Conservation (phyloP, 2,113 vertebrate genomes). For the Sardina pilchardus region DNA sequence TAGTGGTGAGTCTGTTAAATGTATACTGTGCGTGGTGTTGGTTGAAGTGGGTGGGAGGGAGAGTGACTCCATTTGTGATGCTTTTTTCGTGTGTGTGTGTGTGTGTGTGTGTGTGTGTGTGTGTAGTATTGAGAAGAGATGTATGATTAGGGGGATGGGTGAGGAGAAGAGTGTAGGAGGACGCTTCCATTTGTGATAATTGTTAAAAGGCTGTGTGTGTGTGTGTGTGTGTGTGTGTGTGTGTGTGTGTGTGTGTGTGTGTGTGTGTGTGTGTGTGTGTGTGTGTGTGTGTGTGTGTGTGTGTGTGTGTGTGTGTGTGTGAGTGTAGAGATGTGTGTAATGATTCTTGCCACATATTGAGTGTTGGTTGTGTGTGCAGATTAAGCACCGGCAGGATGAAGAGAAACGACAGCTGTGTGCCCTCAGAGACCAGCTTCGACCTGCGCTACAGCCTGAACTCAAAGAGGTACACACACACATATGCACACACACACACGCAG, state of each 20-base stretch:
- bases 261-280: neutral
- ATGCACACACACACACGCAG: neutral
- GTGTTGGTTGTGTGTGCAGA: constrained; percentile 50
- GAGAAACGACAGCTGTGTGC: constrained; percentile 68
- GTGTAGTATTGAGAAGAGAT: neutral
- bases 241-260: neutral
- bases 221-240: constrained; percentile 9
- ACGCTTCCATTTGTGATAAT: neutral
- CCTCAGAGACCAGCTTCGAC: constrained; percentile 64
- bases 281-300: constrained; percentile 21
- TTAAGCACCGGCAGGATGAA: constrained; percentile 68
- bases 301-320: constrained; percentile 26
- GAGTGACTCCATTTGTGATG: neutral
- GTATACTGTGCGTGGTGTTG: no score
- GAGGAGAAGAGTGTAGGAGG: neutral
- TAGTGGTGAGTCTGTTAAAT: no score
- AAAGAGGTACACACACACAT: constrained; percentile 64
- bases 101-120: no score
- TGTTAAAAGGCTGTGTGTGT: neutral
- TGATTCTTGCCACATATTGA: neutral
- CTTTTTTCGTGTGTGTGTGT: no score
- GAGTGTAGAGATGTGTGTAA: neutral
- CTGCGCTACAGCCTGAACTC: constrained; percentile 59
- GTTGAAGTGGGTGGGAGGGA: no score
- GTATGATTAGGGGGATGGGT: neutral